phyloP scores from a whole-genome alignment of 2,888 invertebrate genomes.

The Caenorhabditis sp. region DNA sequence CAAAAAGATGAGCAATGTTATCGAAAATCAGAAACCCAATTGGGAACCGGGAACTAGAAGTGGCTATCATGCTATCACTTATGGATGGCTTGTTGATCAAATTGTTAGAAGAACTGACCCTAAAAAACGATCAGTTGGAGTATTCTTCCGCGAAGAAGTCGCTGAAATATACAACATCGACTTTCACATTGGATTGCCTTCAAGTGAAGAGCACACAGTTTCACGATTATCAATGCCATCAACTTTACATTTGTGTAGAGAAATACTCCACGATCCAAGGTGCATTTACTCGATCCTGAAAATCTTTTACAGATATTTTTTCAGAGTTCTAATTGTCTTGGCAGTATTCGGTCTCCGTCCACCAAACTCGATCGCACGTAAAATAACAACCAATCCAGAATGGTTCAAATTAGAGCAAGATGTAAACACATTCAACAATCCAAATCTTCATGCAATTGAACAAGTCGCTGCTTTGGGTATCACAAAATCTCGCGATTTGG shows the following conservation, averaged over 20 bases:
- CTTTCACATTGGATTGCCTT: constrained; percentile 71
- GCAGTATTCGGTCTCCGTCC: constrained; percentile 61
- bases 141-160: constrained; percentile 71
- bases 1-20: constrained; percentile 68
- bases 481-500: constrained; percentile 66
- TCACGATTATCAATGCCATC: constrained; percentile 65
- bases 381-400: constrained; percentile 60
- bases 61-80: constrained; percentile 73
- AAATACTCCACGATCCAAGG: constrained; percentile 67
- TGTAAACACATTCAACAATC: constrained; percentile 68
- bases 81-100: constrained; percentile 73
- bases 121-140: constrained; percentile 64
- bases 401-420: constrained; percentile 67
- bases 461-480: constrained; percentile 65
- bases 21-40: constrained; percentile 70
- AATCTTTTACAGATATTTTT: constrained; percentile 7
- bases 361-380: constrained; percentile 55
- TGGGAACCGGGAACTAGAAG: constrained; percentile 67
- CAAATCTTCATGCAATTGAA: constrained; percentile 64
- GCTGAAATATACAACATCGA: constrained; percentile 68
- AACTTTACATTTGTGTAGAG: constrained; percentile 57
- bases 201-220: constrained; percentile 65
- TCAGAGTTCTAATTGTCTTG: constrained; percentile 58
- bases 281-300: constrained; percentile 7
- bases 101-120: constrained; percentile 72